Evolutionary conservation across 2,888 invertebrate genomes (phyloP).

Genomic region (Griposia aprilina): DNA sequence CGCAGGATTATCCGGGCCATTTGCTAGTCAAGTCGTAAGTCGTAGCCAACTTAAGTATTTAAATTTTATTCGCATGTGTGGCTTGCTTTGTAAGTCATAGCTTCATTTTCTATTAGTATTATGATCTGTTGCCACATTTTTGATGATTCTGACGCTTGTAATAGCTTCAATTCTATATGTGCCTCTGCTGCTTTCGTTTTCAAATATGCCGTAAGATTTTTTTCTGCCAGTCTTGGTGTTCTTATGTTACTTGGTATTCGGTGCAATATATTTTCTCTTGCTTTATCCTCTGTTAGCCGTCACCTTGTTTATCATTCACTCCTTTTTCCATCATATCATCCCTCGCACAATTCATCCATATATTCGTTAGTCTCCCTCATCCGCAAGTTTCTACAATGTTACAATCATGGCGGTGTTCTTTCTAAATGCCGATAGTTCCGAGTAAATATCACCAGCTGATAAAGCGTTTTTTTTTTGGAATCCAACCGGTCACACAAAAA

Average conservation of each 20-base stretch:
- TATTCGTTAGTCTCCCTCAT: background rate
- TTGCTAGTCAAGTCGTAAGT: constrained; percentile 76
- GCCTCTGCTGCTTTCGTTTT: background rate
- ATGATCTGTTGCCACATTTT: constrained; percentile 26
- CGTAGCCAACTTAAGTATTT: constrained; percentile 67
- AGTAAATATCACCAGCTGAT: constrained; percentile 57
- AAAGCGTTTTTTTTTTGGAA: constrained; percentile 45
- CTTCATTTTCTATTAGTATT: constrained; percentile 59
- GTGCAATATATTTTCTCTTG: background rate
- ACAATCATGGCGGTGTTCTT: constrained; percentile 17
- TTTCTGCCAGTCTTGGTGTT: background rate
- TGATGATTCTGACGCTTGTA: background rate
- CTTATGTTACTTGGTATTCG: background rate
- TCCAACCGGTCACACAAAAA: constrained; percentile 56
- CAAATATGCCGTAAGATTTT: background rate
- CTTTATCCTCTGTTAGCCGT: background rate
- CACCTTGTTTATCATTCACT: background rate
- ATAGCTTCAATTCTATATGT: background rate
- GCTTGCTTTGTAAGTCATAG: constrained; percentile 54
- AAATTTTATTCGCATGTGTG: constrained; percentile 59
- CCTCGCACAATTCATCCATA: background rate
- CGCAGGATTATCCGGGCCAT: constrained; percentile 81
- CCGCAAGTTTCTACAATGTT: background rate
- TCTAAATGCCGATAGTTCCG: constrained; percentile 5
- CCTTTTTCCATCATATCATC: no score